These are phyloP conservation scores for Plectrocnemia conspersa DNA, from an alignment of 1,140 invertebrate genomes.

Conservation along the genomic window DNA sequence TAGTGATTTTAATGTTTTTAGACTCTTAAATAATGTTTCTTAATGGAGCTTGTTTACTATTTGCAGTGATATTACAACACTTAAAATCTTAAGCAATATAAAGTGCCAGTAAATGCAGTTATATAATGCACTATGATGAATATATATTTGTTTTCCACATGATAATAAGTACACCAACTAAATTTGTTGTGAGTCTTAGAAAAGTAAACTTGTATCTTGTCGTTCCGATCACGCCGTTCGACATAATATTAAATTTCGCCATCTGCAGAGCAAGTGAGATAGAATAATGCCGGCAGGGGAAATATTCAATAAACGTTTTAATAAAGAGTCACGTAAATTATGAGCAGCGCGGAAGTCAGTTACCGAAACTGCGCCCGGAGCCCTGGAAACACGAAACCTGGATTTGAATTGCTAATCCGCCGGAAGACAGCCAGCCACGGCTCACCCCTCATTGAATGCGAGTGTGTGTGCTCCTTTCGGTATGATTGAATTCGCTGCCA, in stretches of 20 bases:
- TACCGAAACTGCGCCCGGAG: constrained; percentile 8
- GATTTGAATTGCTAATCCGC: constrained; percentile 27
- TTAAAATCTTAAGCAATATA: too few relatives aligned
- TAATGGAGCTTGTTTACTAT: too few relatives aligned
- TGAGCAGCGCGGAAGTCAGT: constrained; percentile 18
- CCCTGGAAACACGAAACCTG: constrained; percentile 2
- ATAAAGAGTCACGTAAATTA: constrained; percentile 30
- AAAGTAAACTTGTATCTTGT: neutral
- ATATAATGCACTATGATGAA: too few relatives aligned
- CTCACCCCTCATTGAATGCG: too few relatives aligned
- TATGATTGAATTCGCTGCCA: constrained; percentile 26
- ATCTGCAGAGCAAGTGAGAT: neutral
- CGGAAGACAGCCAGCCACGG: constrained; percentile 9
- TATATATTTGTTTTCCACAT: neutral
- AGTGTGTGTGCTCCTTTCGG: too few relatives aligned
- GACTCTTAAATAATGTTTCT: too few relatives aligned
- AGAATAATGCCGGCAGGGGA: constrained; percentile 6
- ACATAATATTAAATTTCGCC: too few relatives aligned
- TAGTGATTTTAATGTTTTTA: too few relatives aligned
- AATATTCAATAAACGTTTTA: constrained; percentile 29
- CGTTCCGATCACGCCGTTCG: neutral
- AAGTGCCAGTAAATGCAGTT: too few relatives aligned
- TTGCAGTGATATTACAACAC: too few relatives aligned
- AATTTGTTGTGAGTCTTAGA: neutral
- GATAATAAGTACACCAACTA: neutral